Evolutionary conservation across 2,888 invertebrate genomes (phyloP), one percentile per base, ranked within the genome.

Genomic region (Ligdia adustata): DNA sequence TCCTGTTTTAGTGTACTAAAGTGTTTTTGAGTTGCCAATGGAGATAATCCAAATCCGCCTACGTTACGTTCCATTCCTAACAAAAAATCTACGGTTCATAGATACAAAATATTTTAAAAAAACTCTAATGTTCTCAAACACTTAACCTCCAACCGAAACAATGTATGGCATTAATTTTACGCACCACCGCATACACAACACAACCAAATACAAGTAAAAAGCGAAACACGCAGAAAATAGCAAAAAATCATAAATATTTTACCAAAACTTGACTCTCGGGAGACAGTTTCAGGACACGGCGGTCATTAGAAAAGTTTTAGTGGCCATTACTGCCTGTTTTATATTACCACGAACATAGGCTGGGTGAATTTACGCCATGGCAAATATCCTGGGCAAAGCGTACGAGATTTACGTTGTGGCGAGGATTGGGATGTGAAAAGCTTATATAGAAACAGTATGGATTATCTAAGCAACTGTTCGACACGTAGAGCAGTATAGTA

Each of bases 231-330:
- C 51, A 51, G 38, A 28, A 35, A 46, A 47, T 51, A 46, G 54
- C 55, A 11, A 55, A 61, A 61, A 63, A 63, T 61, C 61, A 79
- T 79, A 80, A 79, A 80, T 82, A 82, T 78, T 80, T 74, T 74
- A 78, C 72, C 65, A 65, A 66, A 77, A 77, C 65, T 79, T 69
- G 63, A 57, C 64, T 72, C 79, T 69, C 77, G 55, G 70, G 81
- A 80, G 82, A 82, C 81, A 82, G 80, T 81, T 82, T 79, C 67
- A 76, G 80, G 78, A 71, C 80, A 66, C 74, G 60, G 69, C 57
- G 78, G 79, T 81, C 82, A 82, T 82, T 82, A 82, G 76, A 79
- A 79, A 82, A 81, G 82, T 83, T 81, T 82, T 83, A 83, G 82
- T 79, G 76, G 76, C 82, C 74, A 82, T 82, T 82, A 82, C 71